Evolutionary conservation across 2,888 invertebrate genomes (phyloP), one percentile per base, ranked within the genome.

Genomic region (Incurvaria masculella): DNA sequence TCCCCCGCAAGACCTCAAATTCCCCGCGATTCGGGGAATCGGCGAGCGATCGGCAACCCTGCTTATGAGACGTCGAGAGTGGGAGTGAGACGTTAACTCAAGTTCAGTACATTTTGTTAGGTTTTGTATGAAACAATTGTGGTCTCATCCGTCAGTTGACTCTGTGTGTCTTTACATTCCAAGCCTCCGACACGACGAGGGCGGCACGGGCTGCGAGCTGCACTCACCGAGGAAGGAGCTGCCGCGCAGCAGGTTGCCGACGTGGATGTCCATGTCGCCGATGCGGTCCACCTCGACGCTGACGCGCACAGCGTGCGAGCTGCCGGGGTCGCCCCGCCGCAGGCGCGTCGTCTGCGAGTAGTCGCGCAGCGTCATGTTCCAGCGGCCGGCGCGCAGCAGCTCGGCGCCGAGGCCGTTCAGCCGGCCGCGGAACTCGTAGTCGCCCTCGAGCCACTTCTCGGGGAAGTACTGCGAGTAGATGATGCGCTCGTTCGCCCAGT

Each of bases 391-490:
- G 40, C 87, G 87, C 2, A 69, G 69, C 21, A 88, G 68, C 51
- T 78, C 80, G 0, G 79, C 72, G 0, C 89, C 87, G 49, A 89
- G 72, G 11, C 85, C 65, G n/a, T n/a, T n/a, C n/a, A n/a, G n/a
- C 50, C 76, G 81, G 1, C 84, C 89, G 56, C 71, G 69, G 54
- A 74, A 78, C 52, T 73, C 72, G 52, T 78, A 78, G 44, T 72
- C 79, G 1, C 92, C 92, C 48, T 81, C 75, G 1, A 92, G 69
- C 59, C 80, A 82, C 60, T 92, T 92, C 57, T 90, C 89, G 0
- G 91, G 91, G 63, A 92, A 92, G 63, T 87, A 88, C 66, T 92
- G 92, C 0, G 89, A 85, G 60, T 90, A 89, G 49, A 88, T 81
- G 2, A 92, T 82, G 41, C 80, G 75, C 51, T 84, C 71, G 56